Evolutionary conservation across 2,113 vertebrate genomes (phyloP).

Genomic region (Bucco capensis): DNA sequence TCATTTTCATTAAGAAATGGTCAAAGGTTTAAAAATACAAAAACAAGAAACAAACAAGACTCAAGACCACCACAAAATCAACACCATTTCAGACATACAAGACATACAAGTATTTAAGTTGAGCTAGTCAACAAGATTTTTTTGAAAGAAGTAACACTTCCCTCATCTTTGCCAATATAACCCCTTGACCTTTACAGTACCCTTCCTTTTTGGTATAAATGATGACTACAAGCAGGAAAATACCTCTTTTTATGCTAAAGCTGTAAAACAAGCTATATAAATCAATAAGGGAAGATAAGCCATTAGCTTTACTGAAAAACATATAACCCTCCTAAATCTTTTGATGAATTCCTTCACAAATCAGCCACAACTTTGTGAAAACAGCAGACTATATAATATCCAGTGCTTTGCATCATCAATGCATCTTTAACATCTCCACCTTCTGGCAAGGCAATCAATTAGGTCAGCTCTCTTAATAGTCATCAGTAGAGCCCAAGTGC

Average conservation of each 20-base stretch:
- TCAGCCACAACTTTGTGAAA: not conserved
- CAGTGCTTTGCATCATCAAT: slow-evolving; percentile 14
- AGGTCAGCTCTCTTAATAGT: not conserved
- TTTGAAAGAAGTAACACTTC: not conserved
- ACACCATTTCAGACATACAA: not conserved
- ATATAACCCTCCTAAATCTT: not conserved
- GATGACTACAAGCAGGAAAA: not conserved
- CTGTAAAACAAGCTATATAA: not conserved
- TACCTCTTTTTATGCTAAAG: not conserved
- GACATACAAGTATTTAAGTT: not conserved
- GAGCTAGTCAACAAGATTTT: not conserved
- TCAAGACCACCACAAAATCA: not conserved
- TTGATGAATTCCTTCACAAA: not conserved
- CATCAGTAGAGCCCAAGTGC: not conserved
- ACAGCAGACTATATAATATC: not conserved
- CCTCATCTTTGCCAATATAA: not conserved
- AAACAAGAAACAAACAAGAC: not conserved
- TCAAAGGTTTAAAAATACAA: not conserved
- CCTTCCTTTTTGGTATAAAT: not conserved
- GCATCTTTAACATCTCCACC: not conserved
- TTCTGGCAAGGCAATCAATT: slow-evolving; percentile 26
- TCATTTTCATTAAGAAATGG: not conserved
- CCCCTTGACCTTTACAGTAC: not conserved
- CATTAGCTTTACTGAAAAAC: not conserved
- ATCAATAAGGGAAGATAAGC: not conserved